Conservation (phyloP, 2,113 vertebrate species). For the Cromileptes altivelis region DNA sequence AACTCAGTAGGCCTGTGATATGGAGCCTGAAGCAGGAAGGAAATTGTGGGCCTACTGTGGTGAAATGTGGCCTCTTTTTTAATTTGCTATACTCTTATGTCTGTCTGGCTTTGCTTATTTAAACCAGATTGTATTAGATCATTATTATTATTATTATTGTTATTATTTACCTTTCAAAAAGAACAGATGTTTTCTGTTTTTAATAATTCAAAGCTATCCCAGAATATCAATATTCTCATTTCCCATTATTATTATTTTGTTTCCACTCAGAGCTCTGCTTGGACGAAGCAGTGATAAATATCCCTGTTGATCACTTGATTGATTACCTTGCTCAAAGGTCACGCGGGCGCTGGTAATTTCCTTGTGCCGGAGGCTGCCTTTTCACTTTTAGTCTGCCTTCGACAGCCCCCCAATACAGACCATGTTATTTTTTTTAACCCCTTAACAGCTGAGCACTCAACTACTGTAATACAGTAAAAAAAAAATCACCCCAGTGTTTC, state of each 20-base stretch:
- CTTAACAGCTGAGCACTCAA: constrained; percentile 50
- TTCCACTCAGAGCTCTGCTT: constrained; percentile 82
- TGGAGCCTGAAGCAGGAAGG: neutral
- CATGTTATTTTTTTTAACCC: constrained; percentile 93
- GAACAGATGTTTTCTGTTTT: neutral
- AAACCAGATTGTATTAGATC: neutral
- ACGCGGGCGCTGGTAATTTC: constrained; percentile 98
- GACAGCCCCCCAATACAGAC: constrained; percentile 88
- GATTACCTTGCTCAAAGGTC: constrained; percentile 99
- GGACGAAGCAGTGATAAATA: constrained; percentile 97
- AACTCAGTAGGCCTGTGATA: neutral
- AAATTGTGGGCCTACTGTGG: constrained; percentile 3
- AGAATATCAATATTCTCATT: constrained; percentile 18
- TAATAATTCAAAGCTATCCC: neutral
- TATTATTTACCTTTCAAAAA: neutral
- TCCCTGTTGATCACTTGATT: constrained; percentile 99
- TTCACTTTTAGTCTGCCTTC: constrained; percentile 95
- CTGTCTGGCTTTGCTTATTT: neutral
- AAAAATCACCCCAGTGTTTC: neutral
- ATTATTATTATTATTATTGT: neutral
- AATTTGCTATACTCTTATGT: neutral
- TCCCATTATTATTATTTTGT: constrained; percentile 37
- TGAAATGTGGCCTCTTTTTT: neutral
- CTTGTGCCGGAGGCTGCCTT: constrained; percentile 96
- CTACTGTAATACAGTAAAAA: constrained; percentile 14